Conservation (phyloP, 2,113 vertebrate species). For the Muscicapa adusta region DNA sequence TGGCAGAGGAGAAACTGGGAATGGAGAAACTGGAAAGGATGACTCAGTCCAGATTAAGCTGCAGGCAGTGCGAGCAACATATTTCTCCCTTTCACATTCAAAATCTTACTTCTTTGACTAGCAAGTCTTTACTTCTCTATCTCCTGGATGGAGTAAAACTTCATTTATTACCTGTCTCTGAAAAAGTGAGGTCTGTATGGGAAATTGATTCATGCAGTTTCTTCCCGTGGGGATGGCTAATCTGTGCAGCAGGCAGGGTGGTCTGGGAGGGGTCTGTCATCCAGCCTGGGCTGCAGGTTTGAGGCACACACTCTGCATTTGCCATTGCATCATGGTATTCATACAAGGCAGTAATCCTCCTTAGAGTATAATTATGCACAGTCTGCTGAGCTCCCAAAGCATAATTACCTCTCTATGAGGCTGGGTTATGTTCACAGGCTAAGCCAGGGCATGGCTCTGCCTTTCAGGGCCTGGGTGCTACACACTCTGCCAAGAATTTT, state of each 20-base stretch:
- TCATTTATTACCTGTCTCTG: neutral
- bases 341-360: constrained; percentile 16
- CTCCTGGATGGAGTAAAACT: neutral
- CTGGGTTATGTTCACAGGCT: neutral
- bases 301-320: neutral
- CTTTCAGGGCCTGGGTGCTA: neutral
- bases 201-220: neutral
- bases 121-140: neutral
- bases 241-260: neutral
- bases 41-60: neutral
- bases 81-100: neutral
- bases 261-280: neutral
- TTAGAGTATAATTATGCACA: constrained; percentile 28
- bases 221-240: neutral
- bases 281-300: neutral
- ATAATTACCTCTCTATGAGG: neutral
- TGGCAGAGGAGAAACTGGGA: neutral
- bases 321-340: neutral
- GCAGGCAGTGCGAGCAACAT: neutral
- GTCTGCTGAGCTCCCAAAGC: constrained; percentile 30
- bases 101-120: neutral
- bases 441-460: neutral
- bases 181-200: neutral
- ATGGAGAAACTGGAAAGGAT: neutral
- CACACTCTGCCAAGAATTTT: neutral